A percentile compares a stretch with the other conserved stretches of the same genome.
These are phyloP conservation scores for Oreochromis grahami DNA, from an alignment of 2,797 vertebrate species.

Conservation along the genomic window DNA sequence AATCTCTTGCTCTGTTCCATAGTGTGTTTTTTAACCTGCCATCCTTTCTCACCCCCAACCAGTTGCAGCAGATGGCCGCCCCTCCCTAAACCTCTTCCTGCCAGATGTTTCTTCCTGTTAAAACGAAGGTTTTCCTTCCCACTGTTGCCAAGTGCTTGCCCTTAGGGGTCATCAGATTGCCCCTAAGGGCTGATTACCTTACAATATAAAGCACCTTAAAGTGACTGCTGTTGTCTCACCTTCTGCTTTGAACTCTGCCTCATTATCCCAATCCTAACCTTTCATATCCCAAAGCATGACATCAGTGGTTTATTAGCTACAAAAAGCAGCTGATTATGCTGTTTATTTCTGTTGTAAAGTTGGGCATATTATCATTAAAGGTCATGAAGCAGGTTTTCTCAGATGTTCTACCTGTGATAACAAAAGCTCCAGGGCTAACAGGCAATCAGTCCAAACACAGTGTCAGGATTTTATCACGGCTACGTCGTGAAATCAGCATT, in stretches of 20 bases:
- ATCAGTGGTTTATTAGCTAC: neutral
- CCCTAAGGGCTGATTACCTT: neutral
- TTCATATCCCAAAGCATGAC: neutral
- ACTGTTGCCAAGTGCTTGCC: neutral
- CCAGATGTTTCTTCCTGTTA: neutral
- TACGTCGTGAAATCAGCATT: neutral
- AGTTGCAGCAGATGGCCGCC: neutral
- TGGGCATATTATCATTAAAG: neutral
- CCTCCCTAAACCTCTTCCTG: neutral
- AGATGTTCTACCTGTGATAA: neutral
- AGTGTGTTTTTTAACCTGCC: neutral
- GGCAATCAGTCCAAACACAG: neutral
- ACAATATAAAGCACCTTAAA: neutral
- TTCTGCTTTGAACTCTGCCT: neutral
- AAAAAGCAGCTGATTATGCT: neutral
- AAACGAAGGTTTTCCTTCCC: accelerated
- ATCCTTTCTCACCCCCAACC: neutral
- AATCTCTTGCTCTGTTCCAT: neutral
- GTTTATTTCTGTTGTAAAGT: neutral
- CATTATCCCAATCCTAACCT: neutral
- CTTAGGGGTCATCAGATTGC: neutral
- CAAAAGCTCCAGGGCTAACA: neutral
- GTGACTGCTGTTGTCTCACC: neutral
- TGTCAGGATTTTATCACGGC: accelerated
- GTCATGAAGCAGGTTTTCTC: neutral